phyloP scores from a whole-genome alignment of 1,140 invertebrate genomes.

The Daktulosphaira vitifoliae region DNA sequence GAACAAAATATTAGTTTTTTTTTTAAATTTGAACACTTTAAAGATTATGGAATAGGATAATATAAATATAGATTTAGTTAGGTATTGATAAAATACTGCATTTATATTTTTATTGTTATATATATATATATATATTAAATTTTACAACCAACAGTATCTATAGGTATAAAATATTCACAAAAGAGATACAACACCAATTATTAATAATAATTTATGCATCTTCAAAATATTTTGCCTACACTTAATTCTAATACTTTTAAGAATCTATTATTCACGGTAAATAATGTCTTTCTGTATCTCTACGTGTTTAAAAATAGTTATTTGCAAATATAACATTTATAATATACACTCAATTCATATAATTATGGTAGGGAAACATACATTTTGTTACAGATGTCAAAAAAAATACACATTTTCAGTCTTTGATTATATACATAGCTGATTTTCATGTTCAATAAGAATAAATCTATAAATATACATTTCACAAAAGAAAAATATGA shows the following conservation, averaged over 20 bases:
- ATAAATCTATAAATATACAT: conserved; percentile 20
- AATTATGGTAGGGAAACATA: neutral
- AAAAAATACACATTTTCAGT: conserved; percentile 22
- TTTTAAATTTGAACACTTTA: too few relatives aligned
- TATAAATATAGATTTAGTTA: too few relatives aligned
- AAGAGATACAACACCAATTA: too few relatives aligned
- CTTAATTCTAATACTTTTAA: neutral
- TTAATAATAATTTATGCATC: too few relatives aligned
- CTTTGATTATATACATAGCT: conserved; percentile 21
- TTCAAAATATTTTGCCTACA: neutral
- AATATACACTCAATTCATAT: neutral
- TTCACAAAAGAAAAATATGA: conserved; percentile 19
- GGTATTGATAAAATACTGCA: too few relatives aligned
- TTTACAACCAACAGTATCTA: conserved; percentile 27
- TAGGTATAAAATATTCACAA: too few relatives aligned
- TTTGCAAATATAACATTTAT: conserved; percentile 21
- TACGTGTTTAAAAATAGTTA: neutral
- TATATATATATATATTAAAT: too few relatives aligned
- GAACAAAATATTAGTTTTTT: too few relatives aligned
- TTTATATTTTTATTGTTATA: too few relatives aligned
- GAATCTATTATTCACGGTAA: too few relatives aligned
- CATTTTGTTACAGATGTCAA: neutral
- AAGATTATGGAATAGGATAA: too few relatives aligned
- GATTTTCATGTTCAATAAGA: neutral
- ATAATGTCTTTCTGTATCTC: too few relatives aligned